phyloP scores from a whole-genome alignment of 2,113 vertebrate species.

The Lamprotornis superbus region DNA sequence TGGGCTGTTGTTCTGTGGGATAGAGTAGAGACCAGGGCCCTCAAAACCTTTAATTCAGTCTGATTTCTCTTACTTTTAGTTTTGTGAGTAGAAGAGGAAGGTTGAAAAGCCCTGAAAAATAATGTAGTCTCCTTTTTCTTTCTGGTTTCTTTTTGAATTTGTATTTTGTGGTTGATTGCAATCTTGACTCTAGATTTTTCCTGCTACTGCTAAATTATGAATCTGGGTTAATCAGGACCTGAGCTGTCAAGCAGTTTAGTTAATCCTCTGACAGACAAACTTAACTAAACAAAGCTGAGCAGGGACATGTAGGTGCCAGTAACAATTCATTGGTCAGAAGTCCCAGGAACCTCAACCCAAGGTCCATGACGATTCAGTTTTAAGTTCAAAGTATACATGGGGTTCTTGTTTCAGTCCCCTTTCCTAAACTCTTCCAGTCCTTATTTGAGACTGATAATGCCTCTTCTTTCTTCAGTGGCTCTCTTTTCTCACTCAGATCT shows the following conservation, averaged over 20 bases:
- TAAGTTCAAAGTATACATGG: not conserved
- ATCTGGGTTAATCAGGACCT: not conserved
- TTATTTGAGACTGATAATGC: not conserved
- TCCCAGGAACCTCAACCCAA: not conserved
- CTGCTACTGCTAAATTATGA: not conserved
- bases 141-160: not conserved
- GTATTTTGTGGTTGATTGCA: not conserved
- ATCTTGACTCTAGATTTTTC: not conserved
- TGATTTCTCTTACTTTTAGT: not conserved
- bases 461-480: not conserved
- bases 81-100: not conserved
- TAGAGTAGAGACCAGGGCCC: not conserved
- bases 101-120: not conserved
- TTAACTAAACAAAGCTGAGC: not conserved
- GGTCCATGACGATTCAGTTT: not conserved
- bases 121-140: not conserved
- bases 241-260: not conserved
- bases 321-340: not conserved
- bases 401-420: not conserved
- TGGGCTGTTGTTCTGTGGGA: not conserved
- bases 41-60: not conserved
- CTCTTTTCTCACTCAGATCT: not conserved
- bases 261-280: not conserved
- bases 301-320: not conserved
- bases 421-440: not conserved